These are phyloP conservation scores for Drosophila mettleri DNA, from an alignment of 2,888 invertebrate genomes.

Conservation along the genomic window DNA sequence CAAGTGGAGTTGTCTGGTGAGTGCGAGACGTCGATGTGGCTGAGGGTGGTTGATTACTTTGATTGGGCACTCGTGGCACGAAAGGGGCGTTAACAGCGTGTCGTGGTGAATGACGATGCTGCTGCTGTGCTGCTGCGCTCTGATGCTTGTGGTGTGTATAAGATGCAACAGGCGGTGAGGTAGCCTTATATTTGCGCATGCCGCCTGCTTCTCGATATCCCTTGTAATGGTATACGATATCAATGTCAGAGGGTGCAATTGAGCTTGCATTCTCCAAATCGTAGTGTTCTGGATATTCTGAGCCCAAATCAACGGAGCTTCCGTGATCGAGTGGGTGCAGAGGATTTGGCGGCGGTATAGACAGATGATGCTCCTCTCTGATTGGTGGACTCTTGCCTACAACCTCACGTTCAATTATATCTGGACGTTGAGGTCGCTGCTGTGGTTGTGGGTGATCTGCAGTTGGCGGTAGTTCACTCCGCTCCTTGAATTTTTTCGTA, in stretches of 20 bases:
- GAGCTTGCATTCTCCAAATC: conserved; percentile 98
- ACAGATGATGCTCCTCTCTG: conserved; percentile 91
- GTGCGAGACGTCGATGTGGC: conserved; percentile 89
- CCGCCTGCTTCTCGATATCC: conserved; percentile 94
- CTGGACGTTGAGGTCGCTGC: conserved; percentile 94
- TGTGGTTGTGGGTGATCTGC: conserved; percentile 88
- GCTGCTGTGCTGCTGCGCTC: conserved; percentile 88
- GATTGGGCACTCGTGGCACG: conserved; percentile 90
- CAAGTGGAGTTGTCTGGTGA: conserved; percentile 95
- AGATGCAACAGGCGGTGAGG: conserved; percentile 91
- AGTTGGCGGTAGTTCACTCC: conserved; percentile 88
- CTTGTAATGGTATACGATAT: conserved; percentile 98
- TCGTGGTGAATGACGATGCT: conserved; percentile 91
- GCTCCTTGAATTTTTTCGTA: conserved; percentile 95
- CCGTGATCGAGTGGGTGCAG: conserved; percentile 91
- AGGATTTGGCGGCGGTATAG: conserved; percentile 90
- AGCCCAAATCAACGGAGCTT: conserved; percentile 90
- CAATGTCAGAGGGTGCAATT: conserved; percentile 98
- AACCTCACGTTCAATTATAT: conserved; percentile 96
- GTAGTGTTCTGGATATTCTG: conserved; percentile 95
- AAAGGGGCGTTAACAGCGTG: conserved; percentile 88
- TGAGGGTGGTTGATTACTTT: conserved; percentile 88
- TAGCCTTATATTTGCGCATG: conserved; percentile 94
- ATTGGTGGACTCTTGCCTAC: conserved; percentile 93
- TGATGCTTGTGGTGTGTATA: conserved; percentile 92